phyloP scores from a whole-genome alignment of 2,113 vertebrate species.

The Orientallactaga bullata region DNA sequence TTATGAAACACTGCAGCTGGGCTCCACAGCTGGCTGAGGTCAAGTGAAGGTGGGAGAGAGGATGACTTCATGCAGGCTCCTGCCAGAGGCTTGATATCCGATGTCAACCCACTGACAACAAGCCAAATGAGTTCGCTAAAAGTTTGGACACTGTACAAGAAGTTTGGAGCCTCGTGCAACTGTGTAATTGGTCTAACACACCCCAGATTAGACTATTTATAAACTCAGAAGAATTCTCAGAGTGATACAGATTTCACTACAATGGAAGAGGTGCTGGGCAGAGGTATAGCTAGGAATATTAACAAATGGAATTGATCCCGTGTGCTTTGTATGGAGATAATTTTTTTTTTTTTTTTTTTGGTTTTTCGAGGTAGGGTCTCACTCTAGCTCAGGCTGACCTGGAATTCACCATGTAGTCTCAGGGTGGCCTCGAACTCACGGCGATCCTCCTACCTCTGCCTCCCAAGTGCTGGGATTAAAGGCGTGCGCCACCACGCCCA shows the following conservation, averaged over 20 bases:
- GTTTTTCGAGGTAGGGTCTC: no score
- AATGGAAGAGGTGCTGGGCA: not conserved
- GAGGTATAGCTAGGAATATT: not conserved
- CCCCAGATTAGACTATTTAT: constrained; percentile 77
- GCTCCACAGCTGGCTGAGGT: constrained; percentile 63
- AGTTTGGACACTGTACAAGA: constrained; percentile 78
- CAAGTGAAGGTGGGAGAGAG: constrained; percentile 71
- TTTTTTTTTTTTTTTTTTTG: no score
- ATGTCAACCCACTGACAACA: constrained; percentile 56
- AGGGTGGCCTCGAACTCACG: no score
- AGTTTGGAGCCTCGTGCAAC: constrained; percentile 75
- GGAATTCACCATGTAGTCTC: no score
- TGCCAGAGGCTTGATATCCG: constrained; percentile 69
- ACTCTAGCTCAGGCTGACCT: no score
- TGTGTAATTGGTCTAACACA: not conserved
- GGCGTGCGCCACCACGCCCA: no score
- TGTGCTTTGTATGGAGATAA: not conserved
- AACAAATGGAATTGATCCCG: not conserved
- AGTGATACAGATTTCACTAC: constrained; percentile 32
- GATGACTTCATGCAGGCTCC: constrained; percentile 73
- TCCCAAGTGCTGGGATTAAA: no score
- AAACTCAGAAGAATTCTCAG: constrained; percentile 69
- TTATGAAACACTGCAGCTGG: constrained; percentile 51
- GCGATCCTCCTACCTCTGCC: no score
- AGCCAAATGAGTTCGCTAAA: constrained; percentile 82